Conservation (phyloP, 1,140 invertebrate species). For the Drosophila burlai region DNA sequence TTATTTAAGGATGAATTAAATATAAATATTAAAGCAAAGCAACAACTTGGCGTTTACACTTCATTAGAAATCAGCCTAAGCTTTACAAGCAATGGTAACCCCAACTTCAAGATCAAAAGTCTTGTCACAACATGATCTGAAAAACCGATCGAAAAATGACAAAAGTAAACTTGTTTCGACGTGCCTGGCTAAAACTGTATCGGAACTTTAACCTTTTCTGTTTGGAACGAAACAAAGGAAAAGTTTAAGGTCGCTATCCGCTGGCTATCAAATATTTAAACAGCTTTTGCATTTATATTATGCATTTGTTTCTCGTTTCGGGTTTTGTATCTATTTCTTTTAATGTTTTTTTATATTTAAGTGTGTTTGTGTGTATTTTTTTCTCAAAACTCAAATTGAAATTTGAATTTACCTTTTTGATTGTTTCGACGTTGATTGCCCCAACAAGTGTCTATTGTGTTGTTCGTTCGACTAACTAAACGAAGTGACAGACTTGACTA, state of each 20-base stretch:
- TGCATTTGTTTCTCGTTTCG: constrained; percentile 39
- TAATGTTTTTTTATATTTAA: constrained; percentile 10
- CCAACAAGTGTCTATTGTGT: constrained; percentile 56
- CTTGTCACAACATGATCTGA: constrained; percentile 6
- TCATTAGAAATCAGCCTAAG: background rate
- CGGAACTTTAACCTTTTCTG: constrained; percentile 59
- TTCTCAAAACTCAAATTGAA: constrained; percentile 42
- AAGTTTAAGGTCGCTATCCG: constrained; percentile 69
- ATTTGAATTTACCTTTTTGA: constrained; percentile 69
- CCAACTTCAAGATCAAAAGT: background rate
- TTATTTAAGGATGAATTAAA: background rate
- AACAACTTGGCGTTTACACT: background rate
- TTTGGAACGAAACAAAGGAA: constrained; percentile 36
- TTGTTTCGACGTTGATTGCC: constrained; percentile 67
- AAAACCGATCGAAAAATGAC: constrained; percentile 12
- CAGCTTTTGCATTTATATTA: constrained; percentile 67
- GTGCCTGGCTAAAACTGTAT: constrained; percentile 24
- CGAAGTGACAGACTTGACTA: constrained; percentile 14
- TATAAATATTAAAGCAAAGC: background rate
- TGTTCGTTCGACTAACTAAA: constrained; percentile 17
- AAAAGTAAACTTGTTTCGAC: constrained; percentile 37
- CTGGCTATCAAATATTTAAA: constrained; percentile 69
- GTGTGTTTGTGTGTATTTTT: constrained; percentile 1
- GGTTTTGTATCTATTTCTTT: constrained; percentile 14
- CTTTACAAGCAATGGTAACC: background rate